Evolutionary conservation across 2,888 invertebrate species (phyloP).

Genomic region (Bhutanitis thaidina): DNA sequence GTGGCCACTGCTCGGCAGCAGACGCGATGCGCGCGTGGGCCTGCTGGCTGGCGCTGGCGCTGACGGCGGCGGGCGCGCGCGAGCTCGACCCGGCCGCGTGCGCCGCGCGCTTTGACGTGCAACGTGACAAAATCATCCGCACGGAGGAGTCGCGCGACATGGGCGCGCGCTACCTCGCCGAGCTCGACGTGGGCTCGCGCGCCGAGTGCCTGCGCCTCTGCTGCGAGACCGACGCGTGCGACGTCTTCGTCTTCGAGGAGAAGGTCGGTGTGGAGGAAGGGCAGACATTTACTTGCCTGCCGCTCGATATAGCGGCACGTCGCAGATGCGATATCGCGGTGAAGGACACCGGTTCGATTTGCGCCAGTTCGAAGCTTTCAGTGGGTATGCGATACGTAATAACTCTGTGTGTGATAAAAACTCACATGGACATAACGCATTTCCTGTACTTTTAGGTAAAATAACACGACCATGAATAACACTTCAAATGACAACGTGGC

Average conservation of each 20-base stretch:
- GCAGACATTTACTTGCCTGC: no score
- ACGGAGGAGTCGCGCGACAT: constrained; percentile 93
- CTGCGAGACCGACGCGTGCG: constrained; percentile 92
- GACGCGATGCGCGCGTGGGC: constrained; percentile 34
- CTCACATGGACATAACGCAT: no score
- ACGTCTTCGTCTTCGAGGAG: constrained; percentile 95
- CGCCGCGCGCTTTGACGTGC: constrained; percentile 89
- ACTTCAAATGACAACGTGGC: no score
- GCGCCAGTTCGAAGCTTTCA: background rate
- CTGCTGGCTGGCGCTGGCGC: constrained; percentile 36
- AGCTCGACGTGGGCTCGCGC: constrained; percentile 88
- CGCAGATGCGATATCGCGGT: background rate
- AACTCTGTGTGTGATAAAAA: no score
- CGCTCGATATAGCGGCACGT: background rate
- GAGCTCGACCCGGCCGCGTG: constrained; percentile 84
- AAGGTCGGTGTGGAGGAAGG: constrained; percentile 79
- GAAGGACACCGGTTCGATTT: background rate
- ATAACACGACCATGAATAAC: no score
- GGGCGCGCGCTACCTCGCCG: constrained; percentile 93
- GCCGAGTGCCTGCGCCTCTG: constrained; percentile 92
- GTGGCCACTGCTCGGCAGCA: no score
- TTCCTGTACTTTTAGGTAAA: no score
- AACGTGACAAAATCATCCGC: constrained; percentile 93
- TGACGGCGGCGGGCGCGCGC: constrained; percentile 47
- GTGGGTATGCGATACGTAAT: no score